Evolutionary conservation across 2,888 invertebrate genomes (phyloP).

Genomic region (Myathropa florea): DNA sequence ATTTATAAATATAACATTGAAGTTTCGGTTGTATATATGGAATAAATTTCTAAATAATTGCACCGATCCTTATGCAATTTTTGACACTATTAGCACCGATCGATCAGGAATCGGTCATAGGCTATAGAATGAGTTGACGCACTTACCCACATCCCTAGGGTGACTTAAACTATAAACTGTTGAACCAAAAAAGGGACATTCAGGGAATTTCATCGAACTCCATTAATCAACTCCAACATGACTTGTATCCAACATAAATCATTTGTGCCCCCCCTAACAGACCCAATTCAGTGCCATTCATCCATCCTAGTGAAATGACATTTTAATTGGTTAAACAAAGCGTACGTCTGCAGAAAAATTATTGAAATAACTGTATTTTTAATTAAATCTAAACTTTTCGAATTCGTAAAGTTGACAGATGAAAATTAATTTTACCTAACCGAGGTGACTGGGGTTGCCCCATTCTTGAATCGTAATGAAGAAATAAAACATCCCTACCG

Average conservation of each 20-base stretch:
- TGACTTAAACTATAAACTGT: too few species aligned
- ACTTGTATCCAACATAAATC: not conserved
- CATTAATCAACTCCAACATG: not conserved
- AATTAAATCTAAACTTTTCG: slow-evolving; percentile 60
- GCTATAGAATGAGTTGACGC: too few species aligned
- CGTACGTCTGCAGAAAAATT: not conserved
- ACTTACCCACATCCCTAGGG: too few species aligned
- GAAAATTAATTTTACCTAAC: slow-evolving; percentile 60
- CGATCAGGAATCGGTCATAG: too few species aligned
- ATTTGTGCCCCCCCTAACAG: not conserved
- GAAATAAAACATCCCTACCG: slow-evolving; percentile 19
- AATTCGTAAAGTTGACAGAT: slow-evolving; percentile 51
- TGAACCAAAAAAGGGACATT: too few species aligned
- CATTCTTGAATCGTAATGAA: slow-evolving; percentile 36
- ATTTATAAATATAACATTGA: too few species aligned
- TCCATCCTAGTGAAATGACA: not conserved
- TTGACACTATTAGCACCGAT: too few species aligned
- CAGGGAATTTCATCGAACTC: not conserved
- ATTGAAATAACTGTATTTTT: slow-evolving; percentile 13
- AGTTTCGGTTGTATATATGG: too few species aligned
- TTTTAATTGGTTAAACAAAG: slow-evolving; percentile 16
- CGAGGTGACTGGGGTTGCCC: slow-evolving; percentile 45
- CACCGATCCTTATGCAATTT: too few species aligned
- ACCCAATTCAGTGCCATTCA: not conserved
- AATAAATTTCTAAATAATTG: too few species aligned